These are phyloP conservation scores for Macrostomum lignano DNA, from an alignment of 1,140 invertebrate species.

Conservation along the genomic window DNA sequence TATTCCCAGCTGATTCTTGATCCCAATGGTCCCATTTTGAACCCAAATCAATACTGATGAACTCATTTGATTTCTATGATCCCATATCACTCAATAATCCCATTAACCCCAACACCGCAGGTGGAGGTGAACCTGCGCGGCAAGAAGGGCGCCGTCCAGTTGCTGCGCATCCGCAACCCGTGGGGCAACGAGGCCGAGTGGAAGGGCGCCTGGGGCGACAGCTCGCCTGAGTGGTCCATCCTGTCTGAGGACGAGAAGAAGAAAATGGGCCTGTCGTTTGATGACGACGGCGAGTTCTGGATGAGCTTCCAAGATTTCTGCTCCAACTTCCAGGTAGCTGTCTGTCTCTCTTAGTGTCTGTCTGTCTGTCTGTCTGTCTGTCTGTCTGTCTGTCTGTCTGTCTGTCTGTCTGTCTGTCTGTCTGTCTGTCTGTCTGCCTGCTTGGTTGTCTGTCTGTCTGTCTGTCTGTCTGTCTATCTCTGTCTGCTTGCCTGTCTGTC, in stretches of 20 bases:
- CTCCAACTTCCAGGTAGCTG: conserved; percentile 13
- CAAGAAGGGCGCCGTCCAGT: conserved; percentile 16
- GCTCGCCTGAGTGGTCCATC: conserved; percentile 37
- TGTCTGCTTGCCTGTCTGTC: no score
- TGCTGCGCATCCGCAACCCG: conserved; percentile 31
- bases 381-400: no score
- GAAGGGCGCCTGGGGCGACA: conserved; percentile 33
- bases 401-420: no score
- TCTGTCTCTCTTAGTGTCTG: neutral
- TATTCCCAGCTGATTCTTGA: no score
- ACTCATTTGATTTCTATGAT: no score
- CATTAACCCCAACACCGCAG: conserved; percentile 3
- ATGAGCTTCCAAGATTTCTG: conserved; percentile 19
- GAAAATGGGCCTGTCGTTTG: conserved; percentile 23
- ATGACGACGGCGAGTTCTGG: conserved; percentile 93
- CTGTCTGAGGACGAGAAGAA: conserved; percentile 24
- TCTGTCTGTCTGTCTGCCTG: no score
- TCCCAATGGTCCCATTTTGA: no score
- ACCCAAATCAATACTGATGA: conserved; percentile 5
- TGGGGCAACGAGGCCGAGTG: conserved; percentile 34
- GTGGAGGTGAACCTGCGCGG: conserved; percentile 7
- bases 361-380: no score
- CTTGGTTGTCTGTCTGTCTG: no score
- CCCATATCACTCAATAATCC: no score
- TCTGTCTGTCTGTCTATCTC: no score